A percentile compares a stretch with the other conserved stretches of the same genome.
These are phyloP conservation scores for Dendrocopos noguchii DNA, from an alignment of 2,113 vertebrate species.

Conservation along the genomic window DNA sequence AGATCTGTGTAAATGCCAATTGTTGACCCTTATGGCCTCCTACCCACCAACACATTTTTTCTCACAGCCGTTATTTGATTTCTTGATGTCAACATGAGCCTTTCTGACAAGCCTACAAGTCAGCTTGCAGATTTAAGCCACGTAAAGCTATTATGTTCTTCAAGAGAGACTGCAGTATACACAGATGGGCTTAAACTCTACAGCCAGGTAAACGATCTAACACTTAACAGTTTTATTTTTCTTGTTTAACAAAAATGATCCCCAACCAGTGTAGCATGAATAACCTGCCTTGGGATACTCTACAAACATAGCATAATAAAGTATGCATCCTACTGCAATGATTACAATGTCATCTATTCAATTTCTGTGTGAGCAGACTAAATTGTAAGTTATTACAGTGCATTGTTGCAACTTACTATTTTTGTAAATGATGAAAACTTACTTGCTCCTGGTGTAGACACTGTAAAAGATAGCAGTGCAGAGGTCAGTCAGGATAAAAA, in stretches of 20 bases:
- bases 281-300: neutral
- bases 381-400: slow-evolving; percentile 15
- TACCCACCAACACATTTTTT: neutral
- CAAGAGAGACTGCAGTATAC: neutral
- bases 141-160: neutral
- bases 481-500: neutral
- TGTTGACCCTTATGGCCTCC: neutral
- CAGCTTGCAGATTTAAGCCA: neutral
- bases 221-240: slow-evolving; percentile 48
- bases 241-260: slow-evolving; percentile 29
- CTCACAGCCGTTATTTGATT: neutral
- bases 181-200: neutral
- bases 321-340: slow-evolving; percentile 34
- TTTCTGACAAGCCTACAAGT: neutral
- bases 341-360: slow-evolving; percentile 39
- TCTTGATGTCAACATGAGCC: neutral
- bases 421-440: neutral
- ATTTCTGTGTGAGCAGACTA: slow-evolving; percentile 1
- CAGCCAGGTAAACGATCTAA: slow-evolving; percentile 6
- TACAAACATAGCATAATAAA: slow-evolving; percentile 32
- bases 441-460: neutral
- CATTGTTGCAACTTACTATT: neutral
- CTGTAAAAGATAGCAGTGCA: neutral
- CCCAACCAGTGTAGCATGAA: slow-evolving; percentile 28
- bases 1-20: neutral